Evolutionary conservation across 2,888 invertebrate species (phyloP), one percentile per base, ranked within the genome.

Genomic region (Dioctria linearis): DNA sequence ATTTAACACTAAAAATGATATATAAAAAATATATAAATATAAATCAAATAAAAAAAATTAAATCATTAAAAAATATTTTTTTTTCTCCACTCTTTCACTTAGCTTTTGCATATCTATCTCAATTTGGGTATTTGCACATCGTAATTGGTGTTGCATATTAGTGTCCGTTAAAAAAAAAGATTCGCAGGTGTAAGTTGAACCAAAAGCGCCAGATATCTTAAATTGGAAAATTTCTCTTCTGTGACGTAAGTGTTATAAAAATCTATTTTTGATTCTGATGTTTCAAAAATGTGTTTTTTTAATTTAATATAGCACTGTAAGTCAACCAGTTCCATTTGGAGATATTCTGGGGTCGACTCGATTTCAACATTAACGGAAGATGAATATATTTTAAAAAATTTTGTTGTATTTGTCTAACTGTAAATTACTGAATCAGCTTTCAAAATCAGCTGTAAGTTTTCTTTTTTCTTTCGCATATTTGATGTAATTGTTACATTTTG

Each of bases 51-150:
- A 25, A 25, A 25, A 25, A 25, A 25, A 25, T 25, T 25, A 25
- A 66, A 66, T 66, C 66, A 66, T 40, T 66, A 69, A 69, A 69
- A 69, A 43, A 69, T 69, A 69, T 69, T 69, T 69, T 2, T 69
- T 69, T 69, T 69, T 49, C 69, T 43, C 46, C 69, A 69, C 39
- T 69, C 69, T 69, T 69, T 69, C 37, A 42, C 69, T 69, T 69
- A 3, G 69, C 2, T 69, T 69, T 69, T 69, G 69, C 49, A 66
- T 3, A 66, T 66, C 66, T 2, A 37, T 66, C 66, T 13, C n/a
- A 37, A 13, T 66, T 40, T 66, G 46, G 46, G 46, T 46, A 46
- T 46, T 46, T 46, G 46, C 46, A 46, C 46, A 46, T 46, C 46
- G 46, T 46, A 46, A 46, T 46, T 46, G 46, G 46, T 46, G 46